These are phyloP conservation scores for Pogonocichla stellata DNA, from an alignment of 2,113 vertebrate genomes.

Conservation along the genomic window DNA sequence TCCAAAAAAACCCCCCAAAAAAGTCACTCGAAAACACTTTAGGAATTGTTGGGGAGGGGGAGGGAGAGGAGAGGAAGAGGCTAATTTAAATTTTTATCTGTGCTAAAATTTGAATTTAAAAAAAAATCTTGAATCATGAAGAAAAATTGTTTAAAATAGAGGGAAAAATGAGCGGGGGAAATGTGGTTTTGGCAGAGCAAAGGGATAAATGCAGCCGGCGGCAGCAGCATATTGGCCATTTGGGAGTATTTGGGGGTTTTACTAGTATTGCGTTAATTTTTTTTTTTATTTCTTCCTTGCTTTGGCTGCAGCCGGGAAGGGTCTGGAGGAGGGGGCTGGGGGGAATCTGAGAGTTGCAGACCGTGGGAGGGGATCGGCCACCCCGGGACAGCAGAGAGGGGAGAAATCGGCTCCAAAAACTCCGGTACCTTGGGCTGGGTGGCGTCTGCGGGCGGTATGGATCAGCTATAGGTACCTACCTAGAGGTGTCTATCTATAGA, in stretches of 20 bases:
- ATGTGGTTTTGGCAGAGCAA: not conserved
- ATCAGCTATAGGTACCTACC: not conserved
- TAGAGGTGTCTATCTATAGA: too few species aligned
- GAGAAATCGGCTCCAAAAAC: not conserved
- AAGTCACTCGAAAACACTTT: too few species aligned
- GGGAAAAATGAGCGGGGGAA: accelerated
- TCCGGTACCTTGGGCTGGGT: not conserved
- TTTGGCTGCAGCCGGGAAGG: not conserved
- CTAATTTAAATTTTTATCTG: not conserved
- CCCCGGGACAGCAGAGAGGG: not conserved
- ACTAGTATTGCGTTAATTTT: too few species aligned
- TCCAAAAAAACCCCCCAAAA: too few species aligned
- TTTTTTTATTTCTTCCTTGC: not conserved
- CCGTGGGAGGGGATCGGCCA: not conserved
- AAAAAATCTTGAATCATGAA: not conserved
- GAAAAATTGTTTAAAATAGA: accelerated
- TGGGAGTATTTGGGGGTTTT: not conserved
- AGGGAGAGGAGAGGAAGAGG: accelerated
- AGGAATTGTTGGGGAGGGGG: accelerated
- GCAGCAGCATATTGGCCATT: not conserved
- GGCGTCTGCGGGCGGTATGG: not conserved
- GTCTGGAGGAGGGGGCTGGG: not conserved
- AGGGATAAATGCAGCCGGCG: not conserved
- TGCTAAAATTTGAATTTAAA: not conserved
- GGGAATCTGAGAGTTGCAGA: too few species aligned